These are phyloP conservation scores for Sphyrna mokarran DNA, from an alignment of 2,113 vertebrate species.

Conservation along the genomic window DNA sequence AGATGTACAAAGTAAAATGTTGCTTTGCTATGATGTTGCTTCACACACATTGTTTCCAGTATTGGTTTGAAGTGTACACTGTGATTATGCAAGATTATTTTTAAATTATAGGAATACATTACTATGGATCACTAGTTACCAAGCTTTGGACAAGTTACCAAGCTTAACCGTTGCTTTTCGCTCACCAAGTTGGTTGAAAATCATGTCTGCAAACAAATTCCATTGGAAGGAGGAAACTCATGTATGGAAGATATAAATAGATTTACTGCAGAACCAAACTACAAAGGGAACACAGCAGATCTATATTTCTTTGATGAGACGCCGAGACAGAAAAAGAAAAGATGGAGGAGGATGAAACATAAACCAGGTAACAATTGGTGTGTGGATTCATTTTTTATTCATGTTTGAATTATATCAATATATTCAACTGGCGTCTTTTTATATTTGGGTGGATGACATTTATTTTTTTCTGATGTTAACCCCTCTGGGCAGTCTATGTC, in stretches of 20 bases:
- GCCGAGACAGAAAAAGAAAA: background rate
- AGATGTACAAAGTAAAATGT: background rate
- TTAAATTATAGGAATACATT: background rate
- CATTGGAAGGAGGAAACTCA: background rate
- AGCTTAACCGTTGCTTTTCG: background rate
- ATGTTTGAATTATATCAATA: conserved; percentile 5
- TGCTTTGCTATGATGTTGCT: background rate
- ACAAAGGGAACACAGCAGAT: background rate
- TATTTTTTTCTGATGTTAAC: background rate
- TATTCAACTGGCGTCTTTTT: background rate
- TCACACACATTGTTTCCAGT: too few species aligned
- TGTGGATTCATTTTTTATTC: background rate
- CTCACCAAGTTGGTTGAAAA: background rate
- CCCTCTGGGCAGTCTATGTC: background rate
- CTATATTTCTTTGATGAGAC: conserved; percentile 16
- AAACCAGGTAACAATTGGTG: background rate
- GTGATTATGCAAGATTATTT: background rate
- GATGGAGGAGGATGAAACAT: background rate
- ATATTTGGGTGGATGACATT: background rate
- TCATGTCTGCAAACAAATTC: background rate
- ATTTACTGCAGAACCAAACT: background rate
- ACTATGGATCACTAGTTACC: background rate
- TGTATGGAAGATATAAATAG: background rate
- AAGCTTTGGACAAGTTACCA: background rate
- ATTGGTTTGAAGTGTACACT: background rate